Evolutionary conservation across 2,888 invertebrate genomes (phyloP).

Genomic region (Orthosia gracilis): DNA sequence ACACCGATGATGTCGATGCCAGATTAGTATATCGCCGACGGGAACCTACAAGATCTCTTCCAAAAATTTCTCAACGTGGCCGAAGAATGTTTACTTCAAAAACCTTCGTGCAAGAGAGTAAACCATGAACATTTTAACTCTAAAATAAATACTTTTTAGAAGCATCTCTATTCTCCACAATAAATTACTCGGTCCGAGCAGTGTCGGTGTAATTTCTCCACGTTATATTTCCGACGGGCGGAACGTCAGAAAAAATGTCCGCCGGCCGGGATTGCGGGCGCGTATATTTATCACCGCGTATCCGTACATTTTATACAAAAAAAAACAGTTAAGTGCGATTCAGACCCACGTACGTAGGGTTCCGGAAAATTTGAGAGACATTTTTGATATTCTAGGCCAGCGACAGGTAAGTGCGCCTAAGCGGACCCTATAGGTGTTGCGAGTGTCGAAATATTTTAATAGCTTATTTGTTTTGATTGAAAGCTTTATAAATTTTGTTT

Average conservation of each 20-base stretch:
- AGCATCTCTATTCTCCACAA: slow-evolving; percentile 39
- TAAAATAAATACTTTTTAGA: slow-evolving; percentile 48
- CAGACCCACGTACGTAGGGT: neutral
- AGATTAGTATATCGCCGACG: no score
- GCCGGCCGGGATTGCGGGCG: slow-evolving; percentile 57
- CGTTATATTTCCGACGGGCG: slow-evolving; percentile 60
- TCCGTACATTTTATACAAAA: slow-evolving; percentile 58
- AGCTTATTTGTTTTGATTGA: no score
- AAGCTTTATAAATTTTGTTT: no score
- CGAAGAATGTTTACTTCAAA: no score
- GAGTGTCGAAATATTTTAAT: no score
- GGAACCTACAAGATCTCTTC: no score
- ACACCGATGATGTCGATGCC: no score
- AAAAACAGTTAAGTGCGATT: slow-evolving; percentile 11
- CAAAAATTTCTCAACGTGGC: no score
- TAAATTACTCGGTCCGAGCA: slow-evolving; percentile 55
- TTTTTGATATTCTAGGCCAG: no score
- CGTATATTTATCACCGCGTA: slow-evolving; percentile 66
- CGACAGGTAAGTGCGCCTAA: no score
- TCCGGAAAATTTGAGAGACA: neutral
- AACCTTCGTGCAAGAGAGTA: neutral
- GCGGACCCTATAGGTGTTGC: no score
- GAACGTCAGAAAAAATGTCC: slow-evolving; percentile 64
- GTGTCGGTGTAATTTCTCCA: slow-evolving; percentile 59
- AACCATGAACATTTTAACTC: slow-evolving; percentile 30